Base-by-base conservation (phyloP, 2,797 vertebrate genomes). In the Sebastes itinus region DNA sequence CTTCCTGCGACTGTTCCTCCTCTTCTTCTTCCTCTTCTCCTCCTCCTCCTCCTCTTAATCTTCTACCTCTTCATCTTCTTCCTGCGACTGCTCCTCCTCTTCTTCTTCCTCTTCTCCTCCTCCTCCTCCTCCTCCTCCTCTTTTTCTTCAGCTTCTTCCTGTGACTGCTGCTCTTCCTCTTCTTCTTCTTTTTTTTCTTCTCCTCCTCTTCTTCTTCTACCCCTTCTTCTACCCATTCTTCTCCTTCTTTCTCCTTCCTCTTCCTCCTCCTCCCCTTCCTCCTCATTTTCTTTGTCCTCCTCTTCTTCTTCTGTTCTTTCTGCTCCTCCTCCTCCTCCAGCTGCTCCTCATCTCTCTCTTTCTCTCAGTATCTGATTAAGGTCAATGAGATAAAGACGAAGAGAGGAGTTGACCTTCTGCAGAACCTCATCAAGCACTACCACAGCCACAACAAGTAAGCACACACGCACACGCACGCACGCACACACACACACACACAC, bases 311-410 rank as follows among this genome's bases (percentile, higher is more conserved):
- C 11, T 11, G 32, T 23, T 38, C 0, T 13, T 38, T 38, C 12
- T 38, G 35, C 16, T 33, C 2, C 16, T 13, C 23, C 32, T 18
- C 27, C 32, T 9, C n/a, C 4, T 12, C 2, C 4, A n/a, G 2
- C 10, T 28, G n/a, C 11, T 58, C n/a, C 49, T 42, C 1, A 3
- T 27, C 20, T 22, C 22, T 23, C 28, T 55, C 46, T 66, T 5
- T 94, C 84, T 75, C 69, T 78, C 95, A 99, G 98, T 99, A 99
- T 95, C 96, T 99, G 81, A 99, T 99, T 88, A 99, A 98, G 91
- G 98, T 99, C 52, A 99, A 99, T 77, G 98, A 99, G 95, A 99
- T 99, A 94, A 99, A 99, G 95, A 99, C 98, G 23, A 99, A 98
- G 95, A 97, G 98, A 88, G 98, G 98, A 23, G 98, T 94, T 9